Conservation (phyloP, 2,888 invertebrate genomes). For the Ferdinandea cuprea region DNA sequence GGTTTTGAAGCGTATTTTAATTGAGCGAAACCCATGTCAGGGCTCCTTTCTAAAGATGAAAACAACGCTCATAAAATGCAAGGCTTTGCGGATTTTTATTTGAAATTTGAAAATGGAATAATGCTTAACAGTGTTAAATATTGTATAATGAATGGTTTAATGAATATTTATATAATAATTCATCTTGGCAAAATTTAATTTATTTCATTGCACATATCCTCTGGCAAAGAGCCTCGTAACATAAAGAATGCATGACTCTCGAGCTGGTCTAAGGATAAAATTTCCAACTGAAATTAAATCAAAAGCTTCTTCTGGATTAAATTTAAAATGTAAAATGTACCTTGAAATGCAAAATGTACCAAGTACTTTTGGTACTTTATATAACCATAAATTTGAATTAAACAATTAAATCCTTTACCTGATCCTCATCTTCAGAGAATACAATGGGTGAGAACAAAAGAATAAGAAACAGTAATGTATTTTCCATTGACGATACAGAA, state of each 20-base stretch:
- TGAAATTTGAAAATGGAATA: slow-evolving; percentile 57
- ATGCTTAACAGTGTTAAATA: slow-evolving; percentile 49
- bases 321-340: neutral
- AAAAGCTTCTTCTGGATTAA: neutral
- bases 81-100: slow-evolving; percentile 20
- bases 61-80: neutral
- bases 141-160: slow-evolving; percentile 61
- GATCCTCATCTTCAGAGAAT: neutral
- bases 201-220: slow-evolving; percentile 11
- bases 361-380: neutral
- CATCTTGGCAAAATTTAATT: slow-evolving; percentile 23
- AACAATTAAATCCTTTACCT: neutral
- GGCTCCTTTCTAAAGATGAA: too few relatives aligned
- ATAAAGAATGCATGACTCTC: neutral
- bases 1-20: too few relatives aligned
- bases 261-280: neutral
- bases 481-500: too few relatives aligned
- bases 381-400: neutral
- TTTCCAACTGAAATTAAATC: slow-evolving; percentile 8
- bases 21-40: too few relatives aligned
- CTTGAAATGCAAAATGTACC: slow-evolving; percentile 28
- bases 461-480: too few relatives aligned
- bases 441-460: too few relatives aligned
- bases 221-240: neutral
- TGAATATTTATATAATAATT: slow-evolving; percentile 53